Base-by-base conservation (phyloP, 1,140 invertebrate genomes). In the Aphidius ervi region DNA sequence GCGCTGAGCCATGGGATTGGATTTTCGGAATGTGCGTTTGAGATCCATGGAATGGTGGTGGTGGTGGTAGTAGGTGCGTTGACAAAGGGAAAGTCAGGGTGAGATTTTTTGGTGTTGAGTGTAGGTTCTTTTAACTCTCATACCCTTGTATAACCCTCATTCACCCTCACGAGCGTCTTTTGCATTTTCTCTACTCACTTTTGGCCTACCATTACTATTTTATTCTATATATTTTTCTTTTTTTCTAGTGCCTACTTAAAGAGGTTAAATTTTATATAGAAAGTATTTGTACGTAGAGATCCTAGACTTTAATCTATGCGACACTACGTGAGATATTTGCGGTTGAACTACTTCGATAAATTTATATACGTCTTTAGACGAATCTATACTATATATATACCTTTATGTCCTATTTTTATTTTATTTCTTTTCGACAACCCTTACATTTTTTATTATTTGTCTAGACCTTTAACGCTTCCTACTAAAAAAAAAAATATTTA, bases 301-400 rank as follows among this genome's bases (percentile, higher is more conserved):
- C 52, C 43, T 31, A 16, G 58, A 64, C 68, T 74, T 74, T 74
- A 74, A 74, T 74, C 72, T 73, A 68, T 65, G 65, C 65, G 39
- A 69, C 65, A 68, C 64, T 71, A 71, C 69, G 72, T 72, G 70
- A 74, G 68, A 65, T 71, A 68, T 71, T 72, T 74, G 69, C 67
- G 67, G 65, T 69, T 60, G 55, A 57, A 52, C 62, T 49, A 66
- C 20, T 5, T 31, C 23, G 23, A 31, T 31, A 31, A 31, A 31
- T 31, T 31, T 31, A 31, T 31, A 31, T 31, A 31, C 23, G 23
- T 31, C 23, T 68, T 63, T 67, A 31, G 23, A 31, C 23, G 23
- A 31, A 50, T 9, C 47, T 56, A 58, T 61, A 16, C 16, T 16
- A 16, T 16, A 16, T 63, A 59, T 63, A 66, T 66, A 63, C 66